Percentiles rank a stretch among this genome's conserved stretches.
Conservation (phyloP, 2,888 invertebrate species). For the Nymphalis c-album region DNA sequence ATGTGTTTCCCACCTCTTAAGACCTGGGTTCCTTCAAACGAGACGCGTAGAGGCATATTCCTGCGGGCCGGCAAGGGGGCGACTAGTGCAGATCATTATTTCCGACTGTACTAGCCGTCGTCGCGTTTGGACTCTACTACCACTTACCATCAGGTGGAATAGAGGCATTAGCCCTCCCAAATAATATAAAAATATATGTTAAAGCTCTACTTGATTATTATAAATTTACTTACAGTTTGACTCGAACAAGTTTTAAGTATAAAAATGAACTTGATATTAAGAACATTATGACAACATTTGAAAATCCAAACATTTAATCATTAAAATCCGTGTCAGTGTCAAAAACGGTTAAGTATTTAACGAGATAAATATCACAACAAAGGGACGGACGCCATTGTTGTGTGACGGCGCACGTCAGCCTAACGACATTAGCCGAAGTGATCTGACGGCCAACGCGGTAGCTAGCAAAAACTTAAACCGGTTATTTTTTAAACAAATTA, state of each 20-base stretch:
- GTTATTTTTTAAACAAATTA: neutral
- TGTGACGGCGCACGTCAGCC: conserved; percentile 11
- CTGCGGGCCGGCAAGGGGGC: too few relatives aligned
- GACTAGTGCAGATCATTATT: too few relatives aligned
- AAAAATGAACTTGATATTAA: conserved; percentile 1
- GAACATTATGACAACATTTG: neutral
- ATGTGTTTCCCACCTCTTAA: too few relatives aligned
- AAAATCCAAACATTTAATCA: conserved; percentile 10
- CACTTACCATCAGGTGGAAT: too few relatives aligned
- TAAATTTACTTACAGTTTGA: too few relatives aligned
- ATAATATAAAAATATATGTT: too few relatives aligned
- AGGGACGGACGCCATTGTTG: conserved; percentile 23
- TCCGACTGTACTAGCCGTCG: too few relatives aligned
- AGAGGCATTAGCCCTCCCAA: too few relatives aligned
- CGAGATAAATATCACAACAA: conserved; percentile 27
- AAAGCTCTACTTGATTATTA: too few relatives aligned
- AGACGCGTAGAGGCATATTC: too few relatives aligned
- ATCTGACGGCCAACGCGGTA: conserved; percentile 3
- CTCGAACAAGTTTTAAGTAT: neutral
- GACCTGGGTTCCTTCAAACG: too few relatives aligned
- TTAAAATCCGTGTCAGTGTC: conserved; percentile 24
- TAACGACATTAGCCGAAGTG: conserved; percentile 8
- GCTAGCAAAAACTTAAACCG: conserved; percentile 7
- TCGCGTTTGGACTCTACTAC: too few relatives aligned
- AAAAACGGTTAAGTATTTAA: conserved; percentile 26